Base-by-base conservation (phyloP, 2,113 vertebrate species). In the Alosa alosa region DNA sequence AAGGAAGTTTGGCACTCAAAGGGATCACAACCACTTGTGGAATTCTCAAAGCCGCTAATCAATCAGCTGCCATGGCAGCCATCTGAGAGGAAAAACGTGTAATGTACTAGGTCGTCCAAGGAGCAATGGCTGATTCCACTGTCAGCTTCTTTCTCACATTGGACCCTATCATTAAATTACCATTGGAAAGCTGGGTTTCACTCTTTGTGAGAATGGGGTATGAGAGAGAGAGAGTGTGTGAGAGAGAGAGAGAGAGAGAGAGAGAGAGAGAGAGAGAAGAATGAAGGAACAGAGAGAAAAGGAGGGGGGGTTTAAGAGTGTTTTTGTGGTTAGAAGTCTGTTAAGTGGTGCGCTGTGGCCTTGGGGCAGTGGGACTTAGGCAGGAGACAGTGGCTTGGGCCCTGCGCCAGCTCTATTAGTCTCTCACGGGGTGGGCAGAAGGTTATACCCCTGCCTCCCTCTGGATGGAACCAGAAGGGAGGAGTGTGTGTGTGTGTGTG, bases 361-460 rank as follows among this genome's bases (percentile, higher is more conserved):
- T 93, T 91, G 89, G 92, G 94, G 94, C 93, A 81, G 86, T 36
- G 90, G 91, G 94, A 94, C 92, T 94, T 94, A 94, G 92, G 90
- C 90, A 84, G 90, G 95, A 96, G 95, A 95, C 95, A 91, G 96
- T 95, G 95, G 96, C 95, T 96, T 96, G 95, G 96, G 95, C 93
- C 0, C 60, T 50, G 39, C 6, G 93, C 96, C 96, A 94, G 83
- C 83, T 86, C 93, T 94, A 94, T 92, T 90, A 93, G 90, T 92
- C 92, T 93, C 94, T 93, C 90, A 90, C 86, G 92, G 93, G 94
- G 91, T 90, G 91, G 90, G 88, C 91, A 92, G 84, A 89, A 91
- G 93, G 90, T 91, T 88, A 86, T 86, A 88, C 89, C 87, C 90
- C 82, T 86, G 92, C 87, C 89, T 92, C 25, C 84, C 90, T 87